phyloP scores from a whole-genome alignment of 1,140 invertebrate species.

The Orchestia grillus region DNA sequence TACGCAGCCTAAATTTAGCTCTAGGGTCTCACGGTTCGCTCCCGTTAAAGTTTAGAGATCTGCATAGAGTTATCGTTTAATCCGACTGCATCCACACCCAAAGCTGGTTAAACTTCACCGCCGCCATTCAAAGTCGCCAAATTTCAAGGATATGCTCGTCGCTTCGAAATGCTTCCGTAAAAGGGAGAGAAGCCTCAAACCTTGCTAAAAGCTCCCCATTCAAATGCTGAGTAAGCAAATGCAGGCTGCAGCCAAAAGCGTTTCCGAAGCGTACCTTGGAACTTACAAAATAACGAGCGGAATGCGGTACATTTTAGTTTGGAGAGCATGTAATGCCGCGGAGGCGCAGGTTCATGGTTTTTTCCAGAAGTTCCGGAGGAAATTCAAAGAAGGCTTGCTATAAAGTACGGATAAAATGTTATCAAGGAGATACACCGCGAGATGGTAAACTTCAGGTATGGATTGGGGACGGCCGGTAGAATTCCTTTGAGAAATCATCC shows the following conservation, averaged over 20 bases:
- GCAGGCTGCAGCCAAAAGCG: neutral
- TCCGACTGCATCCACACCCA: neutral
- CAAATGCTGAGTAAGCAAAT: slow-evolving; percentile 35
- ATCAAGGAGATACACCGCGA: neutral
- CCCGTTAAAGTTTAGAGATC: neutral
- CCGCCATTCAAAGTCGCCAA: neutral
- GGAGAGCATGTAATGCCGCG: neutral
- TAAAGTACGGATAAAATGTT: neutral
- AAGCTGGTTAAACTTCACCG: neutral
- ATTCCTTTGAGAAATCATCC: no score
- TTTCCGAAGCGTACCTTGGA: neutral
- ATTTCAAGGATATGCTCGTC: neutral
- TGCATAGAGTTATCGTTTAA: neutral
- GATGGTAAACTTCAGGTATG: no score
- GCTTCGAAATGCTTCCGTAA: neutral
- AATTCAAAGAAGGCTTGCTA: neutral
- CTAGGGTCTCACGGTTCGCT: neutral
- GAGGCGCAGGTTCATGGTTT: neutral
- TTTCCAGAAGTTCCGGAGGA: neutral
- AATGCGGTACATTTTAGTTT: neutral
- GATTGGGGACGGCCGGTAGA: no score
- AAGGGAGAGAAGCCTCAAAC: neutral
- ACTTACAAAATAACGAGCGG: neutral
- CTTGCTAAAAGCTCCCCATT: neutral
- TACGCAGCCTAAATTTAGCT: neutral